A percentile compares a stretch with the other conserved stretches of the same genome.
Evolutionary conservation across 1,140 invertebrate genomes (phyloP).

Genomic region (Ostrea denselamellosa): DNA sequence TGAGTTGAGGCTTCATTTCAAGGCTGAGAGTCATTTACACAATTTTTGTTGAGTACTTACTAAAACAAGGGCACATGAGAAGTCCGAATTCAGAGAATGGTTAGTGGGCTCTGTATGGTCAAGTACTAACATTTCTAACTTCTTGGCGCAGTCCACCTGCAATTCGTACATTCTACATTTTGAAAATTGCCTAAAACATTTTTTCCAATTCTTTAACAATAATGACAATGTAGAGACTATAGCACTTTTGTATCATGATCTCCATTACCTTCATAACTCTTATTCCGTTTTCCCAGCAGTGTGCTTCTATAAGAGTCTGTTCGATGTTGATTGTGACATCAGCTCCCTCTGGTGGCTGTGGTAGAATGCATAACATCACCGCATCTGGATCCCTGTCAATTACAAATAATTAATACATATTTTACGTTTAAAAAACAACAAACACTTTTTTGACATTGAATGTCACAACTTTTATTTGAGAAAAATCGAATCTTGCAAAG

Average conservation of each 20-base stretch:
- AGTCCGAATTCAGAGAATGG: constrained; percentile 30
- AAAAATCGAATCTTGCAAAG: too few species aligned
- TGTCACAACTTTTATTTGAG: too few species aligned
- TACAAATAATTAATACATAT: neutral
- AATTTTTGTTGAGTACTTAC: neutral
- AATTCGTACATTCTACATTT: neutral
- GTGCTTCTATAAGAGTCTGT: constrained; percentile 70
- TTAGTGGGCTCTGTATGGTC: constrained; percentile 34
- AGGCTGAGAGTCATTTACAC: too few species aligned
- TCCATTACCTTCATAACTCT: constrained; percentile 66
- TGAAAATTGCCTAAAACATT: neutral
- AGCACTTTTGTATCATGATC: neutral
- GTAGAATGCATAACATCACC: constrained; percentile 73
- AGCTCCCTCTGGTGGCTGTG: constrained; percentile 45
- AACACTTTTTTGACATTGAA: neutral
- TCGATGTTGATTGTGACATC: constrained; percentile 71
- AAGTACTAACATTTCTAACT: constrained; percentile 30
- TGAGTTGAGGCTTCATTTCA: too few species aligned
- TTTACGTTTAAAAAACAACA: neutral
- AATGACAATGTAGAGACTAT: neutral
- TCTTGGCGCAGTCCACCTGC: constrained; percentile 45
- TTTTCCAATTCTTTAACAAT: neutral
- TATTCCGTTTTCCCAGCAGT: constrained; percentile 74
- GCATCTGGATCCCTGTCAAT: constrained; percentile 65
- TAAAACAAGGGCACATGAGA: constrained; percentile 43